Conservation (phyloP, 1,140 invertebrate species). For the Leptinotarsa undecemlineata region DNA sequence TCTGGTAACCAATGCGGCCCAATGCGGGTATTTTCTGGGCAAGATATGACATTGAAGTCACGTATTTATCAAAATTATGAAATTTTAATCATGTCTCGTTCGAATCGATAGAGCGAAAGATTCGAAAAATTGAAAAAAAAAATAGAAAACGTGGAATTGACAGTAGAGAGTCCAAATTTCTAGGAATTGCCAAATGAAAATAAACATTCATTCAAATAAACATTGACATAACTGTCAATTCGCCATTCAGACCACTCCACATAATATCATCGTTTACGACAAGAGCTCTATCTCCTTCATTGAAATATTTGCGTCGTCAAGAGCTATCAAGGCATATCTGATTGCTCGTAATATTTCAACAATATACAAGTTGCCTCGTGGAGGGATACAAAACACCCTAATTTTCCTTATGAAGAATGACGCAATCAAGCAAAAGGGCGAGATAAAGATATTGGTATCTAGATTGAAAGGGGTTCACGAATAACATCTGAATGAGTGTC, state of each 20-base stretch:
- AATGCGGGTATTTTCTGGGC: too few species aligned
- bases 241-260: neutral
- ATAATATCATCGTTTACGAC: neutral
- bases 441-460: constrained; percentile 8
- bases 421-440: neutral
- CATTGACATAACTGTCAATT: too few species aligned
- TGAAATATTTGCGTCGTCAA: constrained; percentile 2
- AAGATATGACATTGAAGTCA: too few species aligned
- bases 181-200: too few species aligned
- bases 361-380: neutral
- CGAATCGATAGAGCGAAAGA: too few species aligned
- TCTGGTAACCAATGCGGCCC: too few species aligned
- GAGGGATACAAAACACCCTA: neutral
- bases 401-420: neutral
- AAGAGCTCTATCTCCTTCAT: neutral
- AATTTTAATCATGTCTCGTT: too few species aligned
- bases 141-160: too few species aligned
- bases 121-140: too few species aligned
- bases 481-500: constrained; percentile 2
- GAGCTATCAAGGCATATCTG: neutral
- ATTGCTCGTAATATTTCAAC: neutral
- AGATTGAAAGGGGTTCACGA: neutral
- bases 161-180: too few species aligned
- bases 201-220: too few species aligned
- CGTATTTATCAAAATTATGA: too few species aligned